Conservation (phyloP, 2,888 invertebrate genomes). For the Clunio marinus region DNA sequence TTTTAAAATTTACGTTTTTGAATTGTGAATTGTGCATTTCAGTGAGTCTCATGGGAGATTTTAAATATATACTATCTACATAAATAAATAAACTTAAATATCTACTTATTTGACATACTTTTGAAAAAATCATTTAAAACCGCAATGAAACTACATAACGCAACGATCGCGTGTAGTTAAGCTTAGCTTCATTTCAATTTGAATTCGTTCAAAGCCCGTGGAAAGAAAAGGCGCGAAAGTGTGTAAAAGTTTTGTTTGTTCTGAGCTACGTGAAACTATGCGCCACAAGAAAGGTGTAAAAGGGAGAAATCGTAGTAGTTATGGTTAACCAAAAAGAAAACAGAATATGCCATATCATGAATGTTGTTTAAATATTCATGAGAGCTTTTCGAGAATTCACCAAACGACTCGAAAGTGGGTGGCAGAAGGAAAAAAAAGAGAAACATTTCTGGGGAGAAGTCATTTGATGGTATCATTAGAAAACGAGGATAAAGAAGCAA, state of each 20-base stretch:
- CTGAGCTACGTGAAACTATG: neutral
- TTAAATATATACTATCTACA: too few species aligned
- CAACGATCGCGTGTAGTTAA: neutral
- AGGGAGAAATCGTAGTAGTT: neutral
- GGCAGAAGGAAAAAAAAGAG: neutral
- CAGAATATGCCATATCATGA: constrained; percentile 12
- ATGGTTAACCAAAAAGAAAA: neutral
- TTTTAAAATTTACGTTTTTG: too few species aligned
- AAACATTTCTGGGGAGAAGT: constrained; percentile 4
- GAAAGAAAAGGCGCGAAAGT: neutral
- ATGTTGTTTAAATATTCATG: constrained; percentile 25
- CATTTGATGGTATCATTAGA: neutral
- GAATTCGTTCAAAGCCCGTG: neutral
- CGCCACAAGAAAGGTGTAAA: neutral
- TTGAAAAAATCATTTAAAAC: too few species aligned
- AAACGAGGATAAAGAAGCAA: too few species aligned
- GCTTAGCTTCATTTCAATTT: neutral
- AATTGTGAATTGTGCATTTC: too few species aligned
- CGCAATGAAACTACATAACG: neutral
- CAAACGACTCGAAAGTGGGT: neutral
- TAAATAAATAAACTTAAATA: too few species aligned
- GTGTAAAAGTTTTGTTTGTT: neutral
- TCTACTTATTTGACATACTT: too few species aligned
- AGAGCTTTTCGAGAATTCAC: constrained; percentile 1
- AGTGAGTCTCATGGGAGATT: too few species aligned